Base-by-base conservation (phyloP, 1,140 invertebrate species). In the Mesaphorura yosii region DNA sequence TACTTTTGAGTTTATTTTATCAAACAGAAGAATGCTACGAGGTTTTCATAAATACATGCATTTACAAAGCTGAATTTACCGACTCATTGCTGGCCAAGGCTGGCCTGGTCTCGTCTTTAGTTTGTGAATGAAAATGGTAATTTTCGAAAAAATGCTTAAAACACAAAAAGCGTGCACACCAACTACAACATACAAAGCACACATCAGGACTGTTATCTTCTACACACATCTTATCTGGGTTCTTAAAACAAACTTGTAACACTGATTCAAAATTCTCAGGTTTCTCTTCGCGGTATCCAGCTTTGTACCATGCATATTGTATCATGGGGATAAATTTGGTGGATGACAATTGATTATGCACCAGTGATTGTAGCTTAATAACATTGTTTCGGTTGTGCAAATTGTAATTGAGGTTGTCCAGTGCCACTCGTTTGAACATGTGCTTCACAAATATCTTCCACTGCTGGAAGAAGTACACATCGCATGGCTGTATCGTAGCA, bases 91-190 rank as follows among this genome's bases (percentile, higher is more conserved):
- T n/a, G n/a, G n/a, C n/a, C n/a, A n/a, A 34, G n/a, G 10, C 31
- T 34, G 10, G n/a, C 31, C 31, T 34, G 31, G 10, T n/a, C n/a
- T 34, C 10, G 31, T 10, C 31, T 10, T 34, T 34, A 10, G 31
- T 34, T 10, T 10, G 10, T 34, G 10, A n/a, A 34, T 34, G 31
- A n/a, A 10, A 34, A 53, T 56, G 54, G 47, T 40, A 56, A 7
- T 37, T 31, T n/a, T 40, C 34, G 22, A 51, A 56, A 46, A 56
- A 56, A 39, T 34, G 31, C 2, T 51, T 20, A 29, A 56, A 56
- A 22, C 54, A 56, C 3, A 56, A 6, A 22, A n/a, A 17, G 14
- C 42, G 27, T 2, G 31, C n/a, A 34, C 55, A 57, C 26, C n/a
- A 22, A 25, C 23, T 25, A 29, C 54, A 57, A 19, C 39, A 37